Evolutionary conservation across 2,888 invertebrate genomes (phyloP), one percentile per base, ranked within the genome.

Genomic region (Andrena fulva): DNA sequence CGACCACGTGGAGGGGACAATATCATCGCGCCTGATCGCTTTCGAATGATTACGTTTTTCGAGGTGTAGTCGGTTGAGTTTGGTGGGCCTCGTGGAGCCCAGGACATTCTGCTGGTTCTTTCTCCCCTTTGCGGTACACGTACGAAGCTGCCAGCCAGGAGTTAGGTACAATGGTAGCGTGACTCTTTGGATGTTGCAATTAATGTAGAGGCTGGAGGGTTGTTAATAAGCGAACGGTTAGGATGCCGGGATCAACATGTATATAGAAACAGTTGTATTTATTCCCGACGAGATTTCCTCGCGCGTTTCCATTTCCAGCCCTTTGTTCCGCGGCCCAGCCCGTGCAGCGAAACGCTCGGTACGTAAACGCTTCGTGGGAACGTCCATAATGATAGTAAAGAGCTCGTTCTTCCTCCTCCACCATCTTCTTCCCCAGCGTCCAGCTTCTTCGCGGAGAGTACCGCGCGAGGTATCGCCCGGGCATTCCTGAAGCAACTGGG

Each of bases 401-500:
- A 86, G 87, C 80, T 73, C 31, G 85, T 77, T 77, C 81, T 74
- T 82, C 80, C 73, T 73, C 74, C 71, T 83, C 60, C 10, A 35
- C 76, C 76, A 75, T 76, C 78, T 84, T 77, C 48, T 72, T 63
- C 50, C 81, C 74, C 60, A 35, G 62, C 64, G 66, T 63, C 74
- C 54, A 73, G 52, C 67, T 77, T 73, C 79, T 64, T 72, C 73
- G 77, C 77, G 54, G 54, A 52, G 50, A 60, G 74, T 48, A 59
- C 70, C 75, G 74, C 71, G 31, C 66, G 75, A 62, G 52, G 70
- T 63, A 72, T 75, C 89, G 90, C 85, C 85, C 85, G 84, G 83
- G 85, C 89, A 91, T 91, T 91, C 89, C 87, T 84, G 86, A 84
- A 42, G 82, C 90, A 90, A 88, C 90, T 89, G 89, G 89, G 87